These are phyloP conservation scores for Campaea margaritaria DNA, from an alignment of 2,888 invertebrate genomes.

Conservation along the genomic window DNA sequence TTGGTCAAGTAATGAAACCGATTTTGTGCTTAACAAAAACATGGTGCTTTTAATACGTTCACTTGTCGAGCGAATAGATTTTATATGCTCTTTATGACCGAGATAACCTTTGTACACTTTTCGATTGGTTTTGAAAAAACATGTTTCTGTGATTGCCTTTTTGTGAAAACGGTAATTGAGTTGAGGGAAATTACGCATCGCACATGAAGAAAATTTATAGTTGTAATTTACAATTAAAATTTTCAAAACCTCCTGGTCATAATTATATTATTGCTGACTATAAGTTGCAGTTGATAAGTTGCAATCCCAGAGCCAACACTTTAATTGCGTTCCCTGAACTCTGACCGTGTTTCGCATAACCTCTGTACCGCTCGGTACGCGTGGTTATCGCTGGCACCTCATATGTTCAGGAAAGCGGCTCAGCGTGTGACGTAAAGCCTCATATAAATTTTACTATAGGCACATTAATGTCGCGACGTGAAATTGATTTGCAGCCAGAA, in stretches of 20 bases:
- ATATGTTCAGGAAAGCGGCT: constrained; percentile 71
- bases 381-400: constrained; percentile 68
- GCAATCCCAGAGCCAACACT: constrained; percentile 31
- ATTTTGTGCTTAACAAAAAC: constrained; percentile 47
- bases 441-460: constrained; percentile 84
- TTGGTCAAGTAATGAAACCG: constrained; percentile 49
- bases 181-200: constrained; percentile 5
- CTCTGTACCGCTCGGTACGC: constrained; percentile 35
- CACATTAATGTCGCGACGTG: constrained; percentile 85
- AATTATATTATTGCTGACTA: constrained; percentile 16
- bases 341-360: constrained; percentile 55
- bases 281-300: constrained; percentile 23
- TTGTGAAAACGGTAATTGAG: constrained; percentile 14
- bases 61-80: constrained; percentile 59
- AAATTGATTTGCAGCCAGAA: constrained; percentile 85
- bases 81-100: constrained; percentile 49
- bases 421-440: constrained; percentile 76
- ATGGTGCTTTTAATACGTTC: constrained; percentile 50
- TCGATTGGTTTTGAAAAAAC: constrained; percentile 35
- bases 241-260: background rate
- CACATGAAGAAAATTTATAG: background rate
- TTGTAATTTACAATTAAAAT: constrained; percentile 5
- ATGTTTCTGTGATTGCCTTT: constrained; percentile 32
- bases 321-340: constrained; percentile 62
- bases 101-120: constrained; percentile 50